Evolutionary conservation across 2,797 vertebrate species (phyloP), one percentile per base, ranked within the genome.

Genomic region (Dendrocincla fuliginosa): DNA sequence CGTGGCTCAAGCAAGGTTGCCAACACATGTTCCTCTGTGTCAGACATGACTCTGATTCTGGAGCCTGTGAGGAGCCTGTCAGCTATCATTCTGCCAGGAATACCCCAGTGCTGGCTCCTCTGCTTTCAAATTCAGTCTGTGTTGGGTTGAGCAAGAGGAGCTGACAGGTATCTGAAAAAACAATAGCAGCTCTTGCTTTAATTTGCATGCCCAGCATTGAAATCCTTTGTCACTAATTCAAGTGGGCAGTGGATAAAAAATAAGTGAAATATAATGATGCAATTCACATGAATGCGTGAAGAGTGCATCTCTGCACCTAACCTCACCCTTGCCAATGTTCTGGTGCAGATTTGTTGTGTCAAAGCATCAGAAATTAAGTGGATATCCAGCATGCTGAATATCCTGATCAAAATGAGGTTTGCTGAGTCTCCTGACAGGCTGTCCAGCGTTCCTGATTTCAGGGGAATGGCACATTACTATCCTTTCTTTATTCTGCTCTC

Each of bases 71-170:
- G 91, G 53, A 87, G 79, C 82, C 88, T 94, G 94, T 95, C 95
- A 95, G 94, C 94, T 96, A 93, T 91, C 95, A 93, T 92, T 97
- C 77, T 74, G 81, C 86, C 63, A 93, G 81, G 53, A 95, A 79
- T 24, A 83, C 67, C 80, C 85, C 76, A 89, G 85, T 37, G 67
- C 73, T 35, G 59, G 81, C 89, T 84, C 53, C 79, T 67, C 78
- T 76, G 78, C 85, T 90, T 94, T 90, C 87, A 79, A 39, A 92
- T 76, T 88, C 94, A 89, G 57, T 75, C 87, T 4, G 4, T 5
- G 3, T 84, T 85, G 89, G 46, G n/a, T n/a, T 91, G 92, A 96
- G 65, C 91, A 94, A 95, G 88, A 90, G 73, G 55, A 87, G 71
- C 80, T 87, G 94, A 90, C 96, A 93, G 83, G 80, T 96, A 91